Base-by-base conservation (phyloP, 2,797 vertebrate genomes). In the Brachymystax lenok region DNA sequence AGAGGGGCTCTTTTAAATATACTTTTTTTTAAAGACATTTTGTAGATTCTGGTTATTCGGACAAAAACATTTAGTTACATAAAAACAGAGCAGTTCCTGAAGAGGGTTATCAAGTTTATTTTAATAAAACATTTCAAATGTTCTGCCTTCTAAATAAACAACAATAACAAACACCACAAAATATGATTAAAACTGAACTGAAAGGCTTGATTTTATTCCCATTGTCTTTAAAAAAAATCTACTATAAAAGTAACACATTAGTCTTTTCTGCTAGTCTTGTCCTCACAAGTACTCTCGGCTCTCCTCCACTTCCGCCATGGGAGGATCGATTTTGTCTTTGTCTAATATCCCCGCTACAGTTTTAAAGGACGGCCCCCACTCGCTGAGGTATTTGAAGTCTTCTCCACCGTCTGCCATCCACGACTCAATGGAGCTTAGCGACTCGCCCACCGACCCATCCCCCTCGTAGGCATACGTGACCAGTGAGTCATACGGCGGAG, bases 331-430 rank as follows among this genome's bases (percentile, higher is more conserved):
- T 88, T 93, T 92, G 71, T 95, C 92, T 88, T 93, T 93, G 71
- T 95, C 94, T 71, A 97, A 95, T 89, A 98, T 94, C 12, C 94
- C 94, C 17, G 95, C 96, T 86, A 98, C 84, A 3, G 93, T 93
- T 91, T 96, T 95, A 82, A 98, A 98, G 0, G 91, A 94, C 6
- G 95, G 95, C 77, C 95, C 97, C 96, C 96, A 97, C 80, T 96
- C 96, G 54, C 92, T 90, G 40, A 97, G 92, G 46, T 95, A 96
- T 78, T 94, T 96, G 1, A 95, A 96, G 82, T 97, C 96, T 73
- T 96, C 95, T n/a, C 95, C 92, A 0, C 88, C 87, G 1, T 97
- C 96, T 0, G 94, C 92, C 8, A 89, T 88, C 82, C 93, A 88
- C 0, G 96, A 95, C 52, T 92, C 97, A 79, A 98, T 95, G 8